Evolutionary conservation across 2,888 invertebrate genomes (phyloP), one percentile per base, ranked within the genome.

Genomic region (Ceriagrion tenellum): DNA sequence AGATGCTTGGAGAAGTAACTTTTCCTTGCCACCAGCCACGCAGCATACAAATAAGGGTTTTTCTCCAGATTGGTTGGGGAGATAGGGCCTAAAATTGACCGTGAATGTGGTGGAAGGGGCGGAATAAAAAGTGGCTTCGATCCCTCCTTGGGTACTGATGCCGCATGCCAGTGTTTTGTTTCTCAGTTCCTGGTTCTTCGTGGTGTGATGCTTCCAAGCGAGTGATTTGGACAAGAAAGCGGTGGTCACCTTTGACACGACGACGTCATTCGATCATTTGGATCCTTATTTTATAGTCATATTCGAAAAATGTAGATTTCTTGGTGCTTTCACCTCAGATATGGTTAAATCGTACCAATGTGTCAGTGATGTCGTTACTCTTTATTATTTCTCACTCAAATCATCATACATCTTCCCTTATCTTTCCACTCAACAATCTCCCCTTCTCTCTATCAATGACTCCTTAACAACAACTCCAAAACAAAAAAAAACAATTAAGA

Each of bases 31-130:
- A 69, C 20, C 40, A 30, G 47, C 47, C 40, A 69, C 26, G 93
- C 93, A 55, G 93, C 93, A 93, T 93, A 93, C 93, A 93, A 93
- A 93, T 93, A n/a, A 47, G 69, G n/a, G 40, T 0, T 47, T 35
- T 35, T 81, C 81, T 13, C 13, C 35, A 16, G 81, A 63, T 47
- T 69, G 69, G 56, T 91, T 35, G 59, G 35, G 93, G 47, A 93
- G 93, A 69, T 69, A 69, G 63, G 23, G 35, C 10, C 47, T 69
- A 55, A 74, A 93, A 93, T 93, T 63, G 74, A 69, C 47, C 63
- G 63, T 93, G 93, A 69, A 93, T 69, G 35, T 47, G 40, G 63
- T 59, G 40, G 40, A 47, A 47, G 59, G 13, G 59, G 12, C 40
- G 23, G 40, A 35, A 35, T 81, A 30, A 81, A 81, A 35, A 16